A percentile compares a stretch with the other conserved stretches of the same genome.
phyloP scores from a whole-genome alignment of 2,888 invertebrate genomes.

The Heliconius sara region DNA sequence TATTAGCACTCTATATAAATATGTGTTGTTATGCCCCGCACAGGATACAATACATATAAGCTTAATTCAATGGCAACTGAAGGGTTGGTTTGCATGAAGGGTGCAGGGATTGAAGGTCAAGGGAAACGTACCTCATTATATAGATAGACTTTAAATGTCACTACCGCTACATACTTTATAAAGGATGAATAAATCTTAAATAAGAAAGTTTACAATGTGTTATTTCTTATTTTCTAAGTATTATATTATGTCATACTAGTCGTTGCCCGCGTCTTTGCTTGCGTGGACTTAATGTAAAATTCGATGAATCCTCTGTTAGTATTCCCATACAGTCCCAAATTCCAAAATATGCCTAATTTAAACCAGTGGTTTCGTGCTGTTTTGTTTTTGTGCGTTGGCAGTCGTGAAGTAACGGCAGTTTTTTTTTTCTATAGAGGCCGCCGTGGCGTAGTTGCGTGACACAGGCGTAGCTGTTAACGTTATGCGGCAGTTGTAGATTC shows the following conservation, averaged over 20 bases:
- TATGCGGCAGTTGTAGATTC: no score
- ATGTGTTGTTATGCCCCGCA: constrained; percentile 1
- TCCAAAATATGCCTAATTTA: neutral
- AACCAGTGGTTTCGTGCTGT: no score
- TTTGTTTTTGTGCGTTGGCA: no score
- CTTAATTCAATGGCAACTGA: constrained; percentile 38
- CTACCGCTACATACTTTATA: neutral
- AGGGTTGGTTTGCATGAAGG: constrained; percentile 39
- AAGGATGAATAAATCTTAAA: neutral
- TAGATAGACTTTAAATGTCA: constrained; percentile 23
- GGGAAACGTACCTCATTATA: constrained; percentile 45
- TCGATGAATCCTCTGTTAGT: neutral
- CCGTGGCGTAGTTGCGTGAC: no score
- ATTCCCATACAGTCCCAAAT: neutral
- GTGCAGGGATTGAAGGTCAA: constrained; percentile 62
- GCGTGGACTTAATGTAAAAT: no score
- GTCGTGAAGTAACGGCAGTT: no score
- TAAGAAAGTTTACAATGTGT: neutral
- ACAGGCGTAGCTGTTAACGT: no score
- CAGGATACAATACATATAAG: constrained; percentile 32
- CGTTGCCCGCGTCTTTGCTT: no score
- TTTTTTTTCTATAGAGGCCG: no score
- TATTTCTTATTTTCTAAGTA: no score
- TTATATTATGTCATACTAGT: no score
- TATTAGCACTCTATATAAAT: constrained; percentile 36